phyloP scores from a whole-genome alignment of 1,140 invertebrate genomes.

The Eumeta japonica region DNA sequence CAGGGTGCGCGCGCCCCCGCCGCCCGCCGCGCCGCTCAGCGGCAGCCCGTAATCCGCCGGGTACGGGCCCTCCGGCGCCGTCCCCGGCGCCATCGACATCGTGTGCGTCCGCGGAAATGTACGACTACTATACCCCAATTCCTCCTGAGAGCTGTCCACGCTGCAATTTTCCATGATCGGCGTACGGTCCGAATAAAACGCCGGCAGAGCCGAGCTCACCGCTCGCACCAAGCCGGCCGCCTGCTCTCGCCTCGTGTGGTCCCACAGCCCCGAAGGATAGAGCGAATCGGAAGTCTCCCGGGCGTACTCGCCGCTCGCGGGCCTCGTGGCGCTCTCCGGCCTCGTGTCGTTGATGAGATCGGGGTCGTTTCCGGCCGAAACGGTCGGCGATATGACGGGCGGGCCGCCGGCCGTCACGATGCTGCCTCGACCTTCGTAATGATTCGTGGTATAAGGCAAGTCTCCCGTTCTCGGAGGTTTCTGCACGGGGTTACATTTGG shows the following conservation, averaged over 20 bases:
- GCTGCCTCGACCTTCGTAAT: constrained; percentile 64
- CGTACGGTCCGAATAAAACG: constrained; percentile 69
- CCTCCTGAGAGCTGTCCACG: constrained; percentile 59
- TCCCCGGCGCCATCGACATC: constrained; percentile 17
- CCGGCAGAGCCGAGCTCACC: constrained; percentile 54
- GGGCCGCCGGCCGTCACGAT: constrained; percentile 59
- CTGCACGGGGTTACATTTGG: constrained; percentile 64
- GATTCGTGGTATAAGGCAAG: constrained; percentile 62
- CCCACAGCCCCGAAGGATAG: constrained; percentile 72
- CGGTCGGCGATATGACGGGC: constrained; percentile 68
- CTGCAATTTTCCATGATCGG: constrained; percentile 69
- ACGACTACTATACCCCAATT: constrained; percentile 57
- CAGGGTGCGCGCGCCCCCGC: constrained; percentile 72
- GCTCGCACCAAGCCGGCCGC: constrained; percentile 55
- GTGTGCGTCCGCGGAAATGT: constrained; percentile 56
- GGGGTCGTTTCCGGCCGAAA: constrained; percentile 73
- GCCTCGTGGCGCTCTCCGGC: constrained; percentile 55
- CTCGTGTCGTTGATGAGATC: constrained; percentile 80
- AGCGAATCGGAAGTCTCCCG: constrained; percentile 67
- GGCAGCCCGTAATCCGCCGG: constrained; percentile 78
- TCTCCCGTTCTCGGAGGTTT: constrained; percentile 69
- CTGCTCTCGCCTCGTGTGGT: constrained; percentile 54
- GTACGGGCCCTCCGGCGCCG: constrained; percentile 56
- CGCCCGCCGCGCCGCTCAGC: constrained; percentile 61
- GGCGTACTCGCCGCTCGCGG: constrained; percentile 69